phyloP scores from a whole-genome alignment of 1,140 invertebrate genomes.

The Spodoptera litura region DNA sequence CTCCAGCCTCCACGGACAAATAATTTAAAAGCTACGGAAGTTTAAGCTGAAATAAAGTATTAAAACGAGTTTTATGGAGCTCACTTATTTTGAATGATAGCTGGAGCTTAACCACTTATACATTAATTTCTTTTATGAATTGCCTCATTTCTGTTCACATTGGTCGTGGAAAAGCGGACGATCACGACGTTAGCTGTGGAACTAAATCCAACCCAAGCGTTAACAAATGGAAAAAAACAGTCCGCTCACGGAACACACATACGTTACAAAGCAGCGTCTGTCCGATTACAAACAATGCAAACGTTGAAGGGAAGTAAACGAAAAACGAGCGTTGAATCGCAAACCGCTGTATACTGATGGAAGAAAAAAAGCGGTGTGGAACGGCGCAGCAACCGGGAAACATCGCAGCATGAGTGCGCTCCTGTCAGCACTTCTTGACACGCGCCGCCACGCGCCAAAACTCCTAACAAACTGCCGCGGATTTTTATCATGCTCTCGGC shows the following conservation, averaged over 20 bases:
- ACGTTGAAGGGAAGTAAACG: slow-evolving; percentile 61
- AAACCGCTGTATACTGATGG: slow-evolving; percentile 57
- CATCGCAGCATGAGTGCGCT: slow-evolving; percentile 49
- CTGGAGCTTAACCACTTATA: slow-evolving; percentile 77
- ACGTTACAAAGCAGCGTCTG: slow-evolving; percentile 56
- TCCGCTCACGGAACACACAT: slow-evolving; percentile 53
- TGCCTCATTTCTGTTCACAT: slow-evolving; percentile 59
- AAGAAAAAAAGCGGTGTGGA: slow-evolving; percentile 45
- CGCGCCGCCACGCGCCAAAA: slow-evolving; percentile 55
- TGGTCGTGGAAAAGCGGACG: slow-evolving; percentile 29
- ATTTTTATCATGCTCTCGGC: slow-evolving; percentile 63
- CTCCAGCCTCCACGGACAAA: slow-evolving; percentile 76
- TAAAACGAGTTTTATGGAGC: slow-evolving; percentile 80
- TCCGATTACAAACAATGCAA: slow-evolving; percentile 63
- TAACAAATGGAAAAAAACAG: slow-evolving; percentile 57
- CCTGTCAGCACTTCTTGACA: slow-evolving; percentile 71
- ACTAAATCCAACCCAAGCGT: slow-evolving; percentile 57
- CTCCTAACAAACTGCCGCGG: slow-evolving; percentile 58
- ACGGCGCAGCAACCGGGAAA: slow-evolving; percentile 42
- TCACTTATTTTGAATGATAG: slow-evolving; percentile 83
- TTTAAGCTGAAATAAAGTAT: slow-evolving; percentile 83
- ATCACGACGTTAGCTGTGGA: slow-evolving; percentile 19
- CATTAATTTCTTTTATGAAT: slow-evolving; percentile 80
- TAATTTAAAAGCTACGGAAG: slow-evolving; percentile 80
- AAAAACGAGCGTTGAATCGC: slow-evolving; percentile 65